phyloP scores from a whole-genome alignment of 2,888 invertebrate genomes.

The Epirrita christyi region DNA sequence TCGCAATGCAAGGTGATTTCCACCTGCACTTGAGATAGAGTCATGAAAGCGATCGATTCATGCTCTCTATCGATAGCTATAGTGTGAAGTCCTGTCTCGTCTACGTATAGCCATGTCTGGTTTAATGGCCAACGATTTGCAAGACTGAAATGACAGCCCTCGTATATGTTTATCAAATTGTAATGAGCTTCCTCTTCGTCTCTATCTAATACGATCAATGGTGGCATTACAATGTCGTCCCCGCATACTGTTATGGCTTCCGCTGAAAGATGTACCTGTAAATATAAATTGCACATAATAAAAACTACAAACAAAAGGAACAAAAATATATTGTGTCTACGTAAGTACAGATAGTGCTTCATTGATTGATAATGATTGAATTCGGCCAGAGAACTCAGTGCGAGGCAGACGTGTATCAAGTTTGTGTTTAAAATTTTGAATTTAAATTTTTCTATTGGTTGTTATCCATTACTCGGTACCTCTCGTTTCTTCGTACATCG shows the following conservation, averaged over 20 bases:
- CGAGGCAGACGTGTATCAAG: no score
- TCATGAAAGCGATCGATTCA: conserved; percentile 73
- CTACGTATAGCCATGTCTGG: conserved; percentile 72
- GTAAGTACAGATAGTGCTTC: no score
- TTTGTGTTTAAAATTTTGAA: no score
- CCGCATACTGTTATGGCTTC: conserved; percentile 55
- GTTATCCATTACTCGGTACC: no score
- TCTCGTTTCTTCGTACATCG: no score
- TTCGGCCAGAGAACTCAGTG: no score
- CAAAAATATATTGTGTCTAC: no score
- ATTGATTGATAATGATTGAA: no score
- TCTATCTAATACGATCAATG: conserved; percentile 67
- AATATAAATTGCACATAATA: conserved; percentile 8
- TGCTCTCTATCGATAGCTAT: conserved; percentile 74
- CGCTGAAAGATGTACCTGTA: conserved; percentile 64
- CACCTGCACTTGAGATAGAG: conserved; percentile 76
- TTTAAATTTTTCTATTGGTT: no score
- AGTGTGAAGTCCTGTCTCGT: conserved; percentile 66
- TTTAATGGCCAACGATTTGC: conserved; percentile 68
- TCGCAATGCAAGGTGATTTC: conserved; percentile 68
- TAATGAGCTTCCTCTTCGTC: conserved; percentile 68
- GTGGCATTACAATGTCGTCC: conserved; percentile 55
- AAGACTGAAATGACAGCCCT: conserved; percentile 63
- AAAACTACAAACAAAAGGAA: no score
- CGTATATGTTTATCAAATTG: conserved; percentile 57